Evolutionary conservation across 2,797 vertebrate species (phyloP), one percentile per base, ranked within the genome.

Genomic region (Etheostoma nigrum): DNA sequence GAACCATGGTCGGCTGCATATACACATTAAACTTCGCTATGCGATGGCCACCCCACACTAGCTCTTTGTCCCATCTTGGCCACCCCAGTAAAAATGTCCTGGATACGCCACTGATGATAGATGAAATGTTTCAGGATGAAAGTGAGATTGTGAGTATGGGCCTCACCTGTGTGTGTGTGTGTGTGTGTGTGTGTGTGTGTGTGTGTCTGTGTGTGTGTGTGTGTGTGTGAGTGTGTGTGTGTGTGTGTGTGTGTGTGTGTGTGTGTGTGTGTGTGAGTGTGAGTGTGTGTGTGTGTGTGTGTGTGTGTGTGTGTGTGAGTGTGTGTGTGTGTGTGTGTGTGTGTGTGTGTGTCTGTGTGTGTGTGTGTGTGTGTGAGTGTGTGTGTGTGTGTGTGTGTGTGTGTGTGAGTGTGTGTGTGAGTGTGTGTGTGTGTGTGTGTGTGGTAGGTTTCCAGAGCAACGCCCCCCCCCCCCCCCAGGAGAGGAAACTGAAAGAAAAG

Each of bases 291-390:
- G 60, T 61, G 30, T 53, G 40, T 55, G 33, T 73, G 64, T 67
- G 60, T 36, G 21, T 21, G 7, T 30, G 27, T 30, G 27, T 30
- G 27, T 30, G 27, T 30, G 27, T 30, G 27, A 5, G 27, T 30
- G 27, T 30, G 27, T 30, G 27, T 30, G 27, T 30, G 25, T 25
- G 25, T 25, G 25, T 25, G 25, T 23, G 21, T 1, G 21, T 23
- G 21, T n/a, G n/a, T n/a, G n/a, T 36, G 2, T 36, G 33, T 36
- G 27, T 4, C 4, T 30, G 27, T 30, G 27, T 4, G 55, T 71
- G 33, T 33, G 21, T 62, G 67, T 25, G 44, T 72, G 64, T 64
- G 75, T 73, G 74, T 75, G 60, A 48, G 60, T 74, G 66, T 79
- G 52, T 47, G 51, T 60, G 19, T 48, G 67, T 62, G 62, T 57